Percentiles rank a stretch among this genome's conserved stretches.
Evolutionary conservation across 2,888 invertebrate species (phyloP).

Genomic region (Thereva unica): DNA sequence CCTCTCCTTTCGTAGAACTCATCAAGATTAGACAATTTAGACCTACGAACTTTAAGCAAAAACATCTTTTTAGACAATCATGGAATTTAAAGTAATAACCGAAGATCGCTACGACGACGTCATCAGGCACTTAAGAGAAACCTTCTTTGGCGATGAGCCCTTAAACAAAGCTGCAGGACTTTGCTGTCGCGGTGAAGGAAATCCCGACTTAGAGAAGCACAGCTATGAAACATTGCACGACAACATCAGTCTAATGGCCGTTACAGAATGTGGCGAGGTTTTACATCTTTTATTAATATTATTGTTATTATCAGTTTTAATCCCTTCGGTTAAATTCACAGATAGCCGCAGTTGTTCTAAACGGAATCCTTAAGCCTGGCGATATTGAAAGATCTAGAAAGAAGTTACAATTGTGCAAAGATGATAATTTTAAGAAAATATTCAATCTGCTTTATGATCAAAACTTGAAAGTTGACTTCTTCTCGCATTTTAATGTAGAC

Average conservation of each 20-base stretch:
- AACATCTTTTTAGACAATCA: slow-evolving; percentile 37
- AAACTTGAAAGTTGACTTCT: slow-evolving; percentile 71
- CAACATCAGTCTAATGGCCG: slow-evolving; percentile 73
- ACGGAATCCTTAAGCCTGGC: slow-evolving; percentile 74
- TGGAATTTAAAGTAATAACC: slow-evolving; percentile 55
- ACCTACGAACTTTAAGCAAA: too few relatives aligned
- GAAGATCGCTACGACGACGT: slow-evolving; percentile 62
- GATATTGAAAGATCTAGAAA: slow-evolving; percentile 72
- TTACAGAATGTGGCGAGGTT: slow-evolving; percentile 67
- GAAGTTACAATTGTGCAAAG: slow-evolving; percentile 66
- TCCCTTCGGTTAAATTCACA: slow-evolving; percentile 54
- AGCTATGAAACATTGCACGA: slow-evolving; percentile 74
- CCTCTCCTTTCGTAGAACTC: too few relatives aligned
- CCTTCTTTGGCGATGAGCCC: slow-evolving; percentile 83
- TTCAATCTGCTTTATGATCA: slow-evolving; percentile 75
- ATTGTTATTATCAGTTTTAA: background rate
- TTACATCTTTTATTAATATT: slow-evolving; percentile 39
- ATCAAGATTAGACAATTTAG: too few relatives aligned
- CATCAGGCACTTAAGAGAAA: slow-evolving; percentile 71
- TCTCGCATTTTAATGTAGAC: slow-evolving; percentile 68
- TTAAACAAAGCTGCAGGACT: slow-evolving; percentile 77
- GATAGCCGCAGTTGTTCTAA: slow-evolving; percentile 78
- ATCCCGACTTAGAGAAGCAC: slow-evolving; percentile 72
- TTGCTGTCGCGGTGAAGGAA: slow-evolving; percentile 69
- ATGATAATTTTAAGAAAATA: slow-evolving; percentile 76